Percentiles rank a stretch among this genome's conserved stretches.
These are phyloP conservation scores for Philaethria dido DNA, from an alignment of 2,888 invertebrate species.

Conservation along the genomic window DNA sequence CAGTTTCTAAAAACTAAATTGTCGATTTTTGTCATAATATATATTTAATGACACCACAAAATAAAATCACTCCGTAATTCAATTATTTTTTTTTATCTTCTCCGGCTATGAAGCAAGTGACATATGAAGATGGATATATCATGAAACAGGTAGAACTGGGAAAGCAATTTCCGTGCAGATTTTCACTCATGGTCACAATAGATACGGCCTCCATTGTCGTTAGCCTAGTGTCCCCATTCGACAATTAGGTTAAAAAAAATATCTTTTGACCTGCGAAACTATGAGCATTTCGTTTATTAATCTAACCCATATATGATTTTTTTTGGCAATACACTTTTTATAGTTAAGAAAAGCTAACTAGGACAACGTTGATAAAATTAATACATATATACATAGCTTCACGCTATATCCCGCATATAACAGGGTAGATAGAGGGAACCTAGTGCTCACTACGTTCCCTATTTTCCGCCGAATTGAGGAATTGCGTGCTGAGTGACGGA, in stretches of 20 bases:
- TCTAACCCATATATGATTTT: constrained; percentile 19
- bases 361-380: background rate
- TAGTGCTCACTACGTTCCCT: too few species aligned
- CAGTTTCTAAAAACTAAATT: too few species aligned
- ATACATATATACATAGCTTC: background rate
- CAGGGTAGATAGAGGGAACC: too few species aligned
- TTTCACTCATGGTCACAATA: constrained; percentile 24
- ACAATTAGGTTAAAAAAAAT: constrained; percentile 48
- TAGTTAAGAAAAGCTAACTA: background rate
- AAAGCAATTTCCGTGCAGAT: constrained; percentile 20
- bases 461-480: too few species aligned
- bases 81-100: background rate
- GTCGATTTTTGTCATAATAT: too few species aligned
- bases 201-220: constrained; percentile 40
- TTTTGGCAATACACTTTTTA: constrained; percentile 13
- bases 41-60: too few species aligned
- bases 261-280: constrained; percentile 32
- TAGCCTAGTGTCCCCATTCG: constrained; percentile 41
- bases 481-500: too few species aligned
- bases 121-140: background rate
- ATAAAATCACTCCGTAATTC: too few species aligned
- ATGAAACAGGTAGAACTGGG: background rate
- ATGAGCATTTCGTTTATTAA: constrained; percentile 16
- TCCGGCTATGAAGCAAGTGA: background rate
- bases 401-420: too few species aligned